Percentiles rank a stretch among this genome's conserved stretches.
phyloP scores from a whole-genome alignment of 2,113 vertebrate genomes.

The Tretioscincus oriximinensis region DNA sequence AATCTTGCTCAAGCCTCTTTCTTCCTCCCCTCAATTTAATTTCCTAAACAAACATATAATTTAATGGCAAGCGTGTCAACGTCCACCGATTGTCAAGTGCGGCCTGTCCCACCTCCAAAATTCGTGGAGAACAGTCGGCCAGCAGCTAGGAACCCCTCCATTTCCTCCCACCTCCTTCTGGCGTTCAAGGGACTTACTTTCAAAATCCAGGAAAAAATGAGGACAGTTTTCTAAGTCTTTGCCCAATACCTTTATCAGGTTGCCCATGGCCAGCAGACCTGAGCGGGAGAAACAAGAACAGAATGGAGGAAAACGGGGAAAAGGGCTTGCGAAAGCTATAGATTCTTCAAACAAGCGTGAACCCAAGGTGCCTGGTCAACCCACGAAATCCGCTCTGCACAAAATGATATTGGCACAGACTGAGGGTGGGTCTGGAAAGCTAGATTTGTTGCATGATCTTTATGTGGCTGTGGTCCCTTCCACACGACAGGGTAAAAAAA shows the following conservation, averaged over 20 bases:
- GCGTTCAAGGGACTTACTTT: conserved; percentile 85
- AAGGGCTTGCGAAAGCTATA: neutral
- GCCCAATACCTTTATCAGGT: conserved; percentile 97
- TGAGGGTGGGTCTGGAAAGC: no score
- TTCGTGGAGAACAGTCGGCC: conserved; percentile 8
- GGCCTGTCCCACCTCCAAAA: neutral
- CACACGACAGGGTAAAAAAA: no score
- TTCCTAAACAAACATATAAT: no score
- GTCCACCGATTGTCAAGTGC: no score
- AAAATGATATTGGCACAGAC: no score
- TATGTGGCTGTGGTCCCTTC: no score
- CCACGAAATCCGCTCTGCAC: no score
- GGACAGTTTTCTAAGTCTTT: conserved; percentile 99
- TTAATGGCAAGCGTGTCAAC: no score
- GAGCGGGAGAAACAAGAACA: conserved; percentile 78
- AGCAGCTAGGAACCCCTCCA: neutral
- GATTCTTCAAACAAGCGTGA: neutral
- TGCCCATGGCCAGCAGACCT: conserved; percentile 95
- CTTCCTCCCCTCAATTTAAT: neutral
- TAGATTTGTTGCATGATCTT: no score
- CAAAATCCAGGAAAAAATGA: conserved; percentile 98
- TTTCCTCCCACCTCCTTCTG: neutral
- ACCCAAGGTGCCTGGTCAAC: no score
- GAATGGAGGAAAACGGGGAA: conserved; percentile 50
- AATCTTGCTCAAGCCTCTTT: neutral